Base-by-base conservation (phyloP, 64 coral and sea anemone species). In the Porites lutea region DNA sequence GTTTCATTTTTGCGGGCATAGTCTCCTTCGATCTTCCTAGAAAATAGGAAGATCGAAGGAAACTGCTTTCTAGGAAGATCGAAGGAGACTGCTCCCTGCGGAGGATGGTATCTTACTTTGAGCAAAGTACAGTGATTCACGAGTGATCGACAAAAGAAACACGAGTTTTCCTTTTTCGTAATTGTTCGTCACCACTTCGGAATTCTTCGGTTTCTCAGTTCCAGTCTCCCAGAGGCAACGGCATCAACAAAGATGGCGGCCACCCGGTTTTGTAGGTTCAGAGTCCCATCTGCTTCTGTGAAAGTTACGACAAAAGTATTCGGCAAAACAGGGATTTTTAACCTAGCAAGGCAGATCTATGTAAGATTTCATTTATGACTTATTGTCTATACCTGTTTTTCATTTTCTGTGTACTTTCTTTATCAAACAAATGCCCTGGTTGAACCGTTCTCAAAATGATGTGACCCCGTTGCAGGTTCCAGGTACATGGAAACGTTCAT, bases 241-340 rank as follows among this genome's bases (percentile, higher is more conserved):
- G 3, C 63, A 52, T 47, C 53, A 78, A 78, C 59, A 84, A 84
- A 84, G 16, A 84, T 84, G 81, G 81, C 81, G 81, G 64, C 63
- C 43, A 52, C 45, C 18, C 67, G 63, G 6, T 23, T 84, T 5
- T 20, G 81, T 7, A 84, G 47, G 6, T 9, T 84, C 18, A 49
- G 45, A 63, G 67, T 22, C 48, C 47, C 63, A 3, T 68, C 47
- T 1, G 16, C 13, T 69, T 84, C 46, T 22, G 60, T 69, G 7
- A 52, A 47, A 52, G 51, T 52, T 23, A 19, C 62, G 2, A 4
- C 48, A 15, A 84, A 27, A 20, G 63, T 6, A 23, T 67, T 84
- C 10, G 50, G 81, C 21, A 84, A 84, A 23, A 50, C 48, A 69
- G 63, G 59, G 52, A 51, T 51, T 68, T 20, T 12, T 69, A 68